Evolutionary conservation across 1,140 invertebrate genomes (phyloP).

Genomic region (Pachypsylla venusta): DNA sequence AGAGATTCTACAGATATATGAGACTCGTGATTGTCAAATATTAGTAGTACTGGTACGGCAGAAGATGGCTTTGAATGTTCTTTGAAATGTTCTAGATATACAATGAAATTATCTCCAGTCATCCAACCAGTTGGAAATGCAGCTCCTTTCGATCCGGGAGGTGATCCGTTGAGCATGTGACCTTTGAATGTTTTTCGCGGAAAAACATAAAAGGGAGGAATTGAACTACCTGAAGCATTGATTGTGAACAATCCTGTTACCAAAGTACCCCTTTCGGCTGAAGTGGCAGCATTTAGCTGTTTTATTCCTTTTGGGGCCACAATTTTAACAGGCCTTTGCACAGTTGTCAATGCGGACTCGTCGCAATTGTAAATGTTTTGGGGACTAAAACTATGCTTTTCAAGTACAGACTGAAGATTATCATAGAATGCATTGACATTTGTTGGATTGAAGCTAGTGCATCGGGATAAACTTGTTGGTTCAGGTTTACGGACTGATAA

Average conservation of each 20-base stretch:
- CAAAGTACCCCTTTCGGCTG: conserved; percentile 32
- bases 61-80: too few relatives aligned
- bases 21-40: conserved; percentile 21
- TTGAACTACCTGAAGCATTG: conserved; percentile 30
- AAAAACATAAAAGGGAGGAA: conserved; percentile 33
- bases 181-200: conserved; percentile 29
- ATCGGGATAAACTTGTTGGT: conserved; percentile 32
- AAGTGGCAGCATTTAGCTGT: conserved; percentile 32
- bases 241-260: conserved; percentile 30
- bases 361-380: conserved; percentile 33
- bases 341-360: conserved; percentile 32
- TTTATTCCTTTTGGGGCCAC: conserved; percentile 29
- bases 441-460: conserved; percentile 32
- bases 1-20: conserved; percentile 18
- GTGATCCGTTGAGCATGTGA: conserved; percentile 18
- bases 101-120: conserved; percentile 13
- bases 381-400: conserved; percentile 24
- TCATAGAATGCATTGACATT: conserved; percentile 29
- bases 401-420: conserved; percentile 27
- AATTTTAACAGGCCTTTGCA: conserved; percentile 28
- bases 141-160: conserved; percentile 5
- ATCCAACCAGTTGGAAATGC: conserved; percentile 18
- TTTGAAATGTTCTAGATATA: conserved; percentile 15
- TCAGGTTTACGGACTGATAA: conserved; percentile 31
- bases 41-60: not conserved